These are phyloP conservation scores for Ormia ochracea DNA, from an alignment of 2,888 invertebrate genomes.

Conservation along the genomic window DNA sequence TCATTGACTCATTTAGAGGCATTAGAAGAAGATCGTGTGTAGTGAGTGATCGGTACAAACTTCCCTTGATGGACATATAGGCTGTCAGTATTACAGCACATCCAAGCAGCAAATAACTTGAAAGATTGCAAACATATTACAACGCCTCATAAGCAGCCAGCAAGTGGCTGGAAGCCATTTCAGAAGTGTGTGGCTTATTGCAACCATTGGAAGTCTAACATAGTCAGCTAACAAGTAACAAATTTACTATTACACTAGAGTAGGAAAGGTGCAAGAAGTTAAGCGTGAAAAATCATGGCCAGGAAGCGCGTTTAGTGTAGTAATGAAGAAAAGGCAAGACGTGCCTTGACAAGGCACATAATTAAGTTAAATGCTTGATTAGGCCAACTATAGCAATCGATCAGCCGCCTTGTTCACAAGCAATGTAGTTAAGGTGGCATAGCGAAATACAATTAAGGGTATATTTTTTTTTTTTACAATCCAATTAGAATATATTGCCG, in stretches of 20 bases:
- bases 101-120: conserved; percentile 57
- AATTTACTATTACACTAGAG: background rate
- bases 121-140: conserved; percentile 54
- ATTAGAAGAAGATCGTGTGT: conserved; percentile 13
- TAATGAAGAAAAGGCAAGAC: conserved; percentile 11
- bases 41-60: conserved; percentile 1
- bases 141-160: conserved; percentile 42
- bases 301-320: background rate
- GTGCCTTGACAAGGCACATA: conserved; percentile 53
- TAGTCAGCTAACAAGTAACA: background rate
- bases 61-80: conserved; percentile 31
- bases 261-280: conserved; percentile 10
- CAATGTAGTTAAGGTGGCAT: conserved; percentile 18
- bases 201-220: conserved; percentile 4
- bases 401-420: conserved; percentile 18
- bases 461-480: background rate
- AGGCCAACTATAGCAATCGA: conserved; percentile 55
- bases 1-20: background rate
- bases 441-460: conserved; percentile 5
- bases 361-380: conserved; percentile 60
- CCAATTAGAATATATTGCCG: background rate
- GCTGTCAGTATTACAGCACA: conserved; percentile 39
- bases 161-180: conserved; percentile 23
- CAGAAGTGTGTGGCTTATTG: conserved; percentile 22
- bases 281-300: conserved; percentile 17